Base-by-base conservation (phyloP, 2,888 invertebrate species). In the Scelioninae gen. 1 region DNA sequence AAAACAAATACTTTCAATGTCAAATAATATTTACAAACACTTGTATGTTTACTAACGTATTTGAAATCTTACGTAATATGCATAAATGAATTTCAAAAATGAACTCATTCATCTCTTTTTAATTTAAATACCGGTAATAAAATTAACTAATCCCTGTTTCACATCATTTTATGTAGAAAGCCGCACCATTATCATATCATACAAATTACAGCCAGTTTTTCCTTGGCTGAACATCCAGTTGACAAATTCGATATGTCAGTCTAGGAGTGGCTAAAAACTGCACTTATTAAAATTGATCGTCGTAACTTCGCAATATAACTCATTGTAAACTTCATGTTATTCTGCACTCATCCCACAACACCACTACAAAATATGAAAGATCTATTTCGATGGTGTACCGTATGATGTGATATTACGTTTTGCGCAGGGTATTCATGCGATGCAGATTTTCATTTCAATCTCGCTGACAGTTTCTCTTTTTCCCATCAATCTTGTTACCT, bases 371-470 rank as follows among this genome's bases (percentile, higher is more conserved):
- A 75, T 66, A 63, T 47, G 62, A 69, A 74, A 63, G 74, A 74
- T 75, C 71, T 53, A 76, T 82, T 76, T 76, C 76, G 75, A 76
- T 68, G 75, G 75, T 51, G 65, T 60, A 65, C 65, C 81, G 47
- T 63, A 76, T 75, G 75, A 82, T 76, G 69, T 51, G 65, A 82
- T 65, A 71, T 81, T 81, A 76, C 81, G 65, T 81, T 75, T 81
- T 63, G 69, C 55, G 66, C 63, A n/a, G 47, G 49, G 34, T 68
- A 63, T 81, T 75, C 74, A 74, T 68, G 74, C 68, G 68, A 75
- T 75, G 80, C 71, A 78, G 78, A 80, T 74, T 80, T 74, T 80
- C 60, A 68, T 80, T 80, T 80, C 80, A 74, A 80, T 80, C 74
- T 68, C 66, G 74, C 68, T 74, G 80, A 80, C 80, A 80, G 74